Conservation (phyloP, 2,797 vertebrate genomes). For the Rhinoraja longicauda region DNA sequence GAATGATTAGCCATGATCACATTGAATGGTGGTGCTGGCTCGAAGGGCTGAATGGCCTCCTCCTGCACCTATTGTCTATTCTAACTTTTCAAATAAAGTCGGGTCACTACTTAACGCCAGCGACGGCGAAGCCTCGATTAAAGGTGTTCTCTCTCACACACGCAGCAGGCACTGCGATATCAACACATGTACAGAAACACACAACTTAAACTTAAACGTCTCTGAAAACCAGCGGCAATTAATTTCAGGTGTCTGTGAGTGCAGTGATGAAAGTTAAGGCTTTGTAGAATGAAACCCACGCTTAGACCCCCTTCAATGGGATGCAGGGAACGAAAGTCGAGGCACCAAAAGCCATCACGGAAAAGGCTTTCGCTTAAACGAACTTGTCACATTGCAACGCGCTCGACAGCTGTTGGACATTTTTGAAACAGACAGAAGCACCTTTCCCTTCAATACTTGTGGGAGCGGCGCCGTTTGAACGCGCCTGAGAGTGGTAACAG, state of each 20-base stretch:
- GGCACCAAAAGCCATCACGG: not conserved
- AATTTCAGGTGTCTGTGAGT: not conserved
- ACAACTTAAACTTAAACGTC: not conserved
- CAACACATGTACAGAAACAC: not conserved
- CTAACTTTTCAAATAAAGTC: constrained; percentile 7
- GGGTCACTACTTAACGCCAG: not conserved
- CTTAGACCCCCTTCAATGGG: not conserved
- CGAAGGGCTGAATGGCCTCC: no score
- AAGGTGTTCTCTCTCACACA: not conserved
- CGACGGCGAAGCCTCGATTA: not conserved
- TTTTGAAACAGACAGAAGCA: not conserved
- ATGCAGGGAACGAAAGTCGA: not conserved
- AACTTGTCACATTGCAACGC: constrained; percentile 27
- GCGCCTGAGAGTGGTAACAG: not conserved
- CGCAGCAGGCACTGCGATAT: not conserved
- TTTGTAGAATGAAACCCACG: not conserved
- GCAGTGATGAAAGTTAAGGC: not conserved
- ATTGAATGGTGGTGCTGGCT: no score
- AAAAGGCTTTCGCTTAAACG: not conserved
- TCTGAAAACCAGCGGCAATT: not conserved
- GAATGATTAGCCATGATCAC: no score
- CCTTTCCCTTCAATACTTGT: not conserved
- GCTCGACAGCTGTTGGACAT: not conserved
- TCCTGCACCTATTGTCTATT: no score
- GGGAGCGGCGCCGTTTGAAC: not conserved